These are phyloP conservation scores for Tetramorium bicarinatum DNA, from an alignment of 2,888 invertebrate genomes.

Conservation along the genomic window DNA sequence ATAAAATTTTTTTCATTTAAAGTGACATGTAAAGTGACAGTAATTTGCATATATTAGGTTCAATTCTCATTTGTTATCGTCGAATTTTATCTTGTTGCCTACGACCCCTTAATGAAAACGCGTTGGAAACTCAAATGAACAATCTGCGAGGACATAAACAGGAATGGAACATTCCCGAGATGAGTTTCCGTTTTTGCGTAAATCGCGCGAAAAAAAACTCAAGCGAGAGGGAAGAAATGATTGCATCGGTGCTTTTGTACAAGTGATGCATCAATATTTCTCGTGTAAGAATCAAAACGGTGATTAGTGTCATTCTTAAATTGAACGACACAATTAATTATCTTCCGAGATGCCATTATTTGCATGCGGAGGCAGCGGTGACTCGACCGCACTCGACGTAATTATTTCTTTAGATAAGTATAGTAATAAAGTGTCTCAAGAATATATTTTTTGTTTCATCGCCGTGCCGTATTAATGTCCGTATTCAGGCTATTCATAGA, in stretches of 20 bases:
- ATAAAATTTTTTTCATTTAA: background rate
- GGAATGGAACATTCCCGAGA: background rate
- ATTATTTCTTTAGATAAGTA: background rate
- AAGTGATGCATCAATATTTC: background rate
- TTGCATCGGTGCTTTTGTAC: background rate
- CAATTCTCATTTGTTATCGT: background rate
- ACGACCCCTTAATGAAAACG: slow-evolving; percentile 2
- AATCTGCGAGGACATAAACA: slow-evolving; percentile 21
- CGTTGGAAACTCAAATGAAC: background rate
- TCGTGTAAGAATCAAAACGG: background rate
- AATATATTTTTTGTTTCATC: slow-evolving; percentile 3
- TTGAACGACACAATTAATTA: background rate
- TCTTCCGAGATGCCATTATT: background rate
- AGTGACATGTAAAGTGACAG: background rate
- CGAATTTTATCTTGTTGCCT: background rate
- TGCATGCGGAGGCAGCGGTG: slow-evolving; percentile 1
- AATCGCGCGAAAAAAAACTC: slow-evolving; percentile 10
- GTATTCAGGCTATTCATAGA: slow-evolving; percentile 30
- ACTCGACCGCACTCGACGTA: background rate
- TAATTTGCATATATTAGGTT: background rate
- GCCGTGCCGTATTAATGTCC: slow-evolving; percentile 10
- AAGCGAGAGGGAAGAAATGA: background rate
- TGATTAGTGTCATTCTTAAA: slow-evolving; percentile 18
- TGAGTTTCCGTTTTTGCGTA: background rate
- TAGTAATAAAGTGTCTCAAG: slow-evolving; percentile 17